Base-by-base conservation (phyloP, 2,888 invertebrate species). In the Falcaria lacertinaria region DNA sequence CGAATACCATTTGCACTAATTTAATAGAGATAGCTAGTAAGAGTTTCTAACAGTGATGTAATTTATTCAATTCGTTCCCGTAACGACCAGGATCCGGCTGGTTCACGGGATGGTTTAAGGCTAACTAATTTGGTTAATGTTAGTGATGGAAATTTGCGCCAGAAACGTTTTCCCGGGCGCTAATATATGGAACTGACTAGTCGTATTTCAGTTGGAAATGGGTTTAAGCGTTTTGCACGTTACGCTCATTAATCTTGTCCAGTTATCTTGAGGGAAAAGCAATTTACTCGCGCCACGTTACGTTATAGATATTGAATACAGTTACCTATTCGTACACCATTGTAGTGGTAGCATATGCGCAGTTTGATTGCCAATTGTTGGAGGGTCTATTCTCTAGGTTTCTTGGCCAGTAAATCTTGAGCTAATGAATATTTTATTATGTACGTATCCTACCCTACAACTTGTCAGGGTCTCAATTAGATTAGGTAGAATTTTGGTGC, bases 171-270 rank as follows among this genome's bases (percentile, higher is more conserved):
- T 77, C 79, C 66, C 80, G 70, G 70, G 72, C 78, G 75, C 82
- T 87, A 87, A 88, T 88, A 85, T 88, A 89, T 88, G 87, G 83
- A 78, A 87, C 88, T 87, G 88, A 88, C 88, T 89, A 75, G 84
- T 84, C 78, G 87, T 86, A 86, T 88, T 89, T 86, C 77, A 83
- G 82, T 80, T 75, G 75, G 84, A 75, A 88, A 87, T 80, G 85
- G 85, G 83, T 85, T 88, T 87, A 86, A 88, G 76, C 86, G 88
- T 86, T 89, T 88, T 84, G 88, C 88, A 87, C 86, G 88, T 82
- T 82, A 81, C 78, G 69, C 80, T 87, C 88, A 85, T 88, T 88
- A 84, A 89, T 89, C 86, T 87, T 86, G 78, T 74, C 81, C 80
- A 75, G 82, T 82, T 88, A 87, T 87, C 87, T 87, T 80, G 76